Evolutionary conservation across 2,797 vertebrate genomes (phyloP), one percentile per base, ranked within the genome.

Genomic region (Eutrigla gurnardus): DNA sequence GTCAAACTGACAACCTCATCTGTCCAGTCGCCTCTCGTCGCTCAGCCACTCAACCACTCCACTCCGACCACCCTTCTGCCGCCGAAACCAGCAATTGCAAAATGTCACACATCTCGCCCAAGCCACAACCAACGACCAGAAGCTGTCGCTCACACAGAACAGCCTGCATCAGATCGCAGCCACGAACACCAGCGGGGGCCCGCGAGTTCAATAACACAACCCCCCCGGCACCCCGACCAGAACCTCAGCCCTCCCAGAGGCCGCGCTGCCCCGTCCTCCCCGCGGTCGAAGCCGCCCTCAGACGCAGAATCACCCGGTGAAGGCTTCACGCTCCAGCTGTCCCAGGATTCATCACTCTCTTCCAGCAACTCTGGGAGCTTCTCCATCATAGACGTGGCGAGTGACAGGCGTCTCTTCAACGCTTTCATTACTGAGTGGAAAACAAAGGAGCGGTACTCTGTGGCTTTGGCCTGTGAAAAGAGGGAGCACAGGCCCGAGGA

Each of bases 361-460:
- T 89, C 94, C 5, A 93, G 91, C 89, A 95, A 91, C 89, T 88
- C 93, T 0, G 95, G 95, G 66, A 85, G 68, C 35, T 97, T 99
- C 87, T 92, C 95, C 53, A 96, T 99, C 81, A 96, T 99, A 52
- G 98, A 99, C 17, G 97, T 99, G 80, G 97, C 96, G 18, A 97
- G 98, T 0, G 83, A 99, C 89, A 93, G 87, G 76, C 77, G 68
- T 47, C 97, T 99, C 57, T 99, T 99, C 69, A 84, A 94, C 81
- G 97, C 96, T 0, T 99, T 99, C 73, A 39, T 98, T 52, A 87
- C 91, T 17, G 98, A 99, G 78, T 99, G 97, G 98, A 95, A 89
- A 82, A 93, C 91, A 40, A 96, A 97, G 88, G 93, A 89, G 68
- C 93, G 92, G 40, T 98, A 95, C 92, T 95, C 96, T 73, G 83